Evolutionary conservation across 2,113 vertebrate genomes (phyloP), one percentile per base, ranked within the genome.

Genomic region (Paramisgurnus dabryanus): DNA sequence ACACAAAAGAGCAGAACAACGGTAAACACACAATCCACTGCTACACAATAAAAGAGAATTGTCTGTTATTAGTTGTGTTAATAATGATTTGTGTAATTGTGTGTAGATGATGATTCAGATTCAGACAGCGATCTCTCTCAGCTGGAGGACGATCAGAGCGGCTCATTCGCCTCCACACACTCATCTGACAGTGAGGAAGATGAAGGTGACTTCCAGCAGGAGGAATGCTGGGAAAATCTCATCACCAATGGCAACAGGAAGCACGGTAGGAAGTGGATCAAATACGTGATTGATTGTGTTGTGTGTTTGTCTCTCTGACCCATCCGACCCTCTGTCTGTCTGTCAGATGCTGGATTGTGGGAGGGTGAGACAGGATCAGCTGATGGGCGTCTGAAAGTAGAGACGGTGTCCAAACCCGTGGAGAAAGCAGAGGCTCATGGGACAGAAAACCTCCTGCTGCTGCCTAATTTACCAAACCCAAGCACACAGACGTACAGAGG

Each of bases 141-240:
- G 76, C 86, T 96, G 72, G 97, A 97, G 84, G 96, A 97, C 0
- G 96, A 96, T 84, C 94, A 93, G 71, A 98, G 96, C 4, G 95
- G 94, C 40, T 98, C 96, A 69, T 97, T 93, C 0, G 94, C 95
- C 65, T 97, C 97, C 64, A 95, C 95, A 1, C 95, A 94, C 88
- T 98, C 96, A 0, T 98, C 96, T 0, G 96, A 98, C 88, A 98
- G 96, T 0, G 96, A 96, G 80, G 95, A 96, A 1, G 95, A 95
- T 0, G 94, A 95, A 0, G 94, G 93, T 0, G 89, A 91, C 11
- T 93, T 94, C 66, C 87, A 88, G 0, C 90, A 91, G 3, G 82
- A 95, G 64, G 94, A 92, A 22, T 91, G 94, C 91, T 98, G 96
- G 96, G 94, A 96, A 86, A 92, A 90, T 82, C 83, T 96, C 85